These are phyloP conservation scores for Cygnus atratus DNA, from an alignment of 2,113 vertebrate species.

Conservation along the genomic window DNA sequence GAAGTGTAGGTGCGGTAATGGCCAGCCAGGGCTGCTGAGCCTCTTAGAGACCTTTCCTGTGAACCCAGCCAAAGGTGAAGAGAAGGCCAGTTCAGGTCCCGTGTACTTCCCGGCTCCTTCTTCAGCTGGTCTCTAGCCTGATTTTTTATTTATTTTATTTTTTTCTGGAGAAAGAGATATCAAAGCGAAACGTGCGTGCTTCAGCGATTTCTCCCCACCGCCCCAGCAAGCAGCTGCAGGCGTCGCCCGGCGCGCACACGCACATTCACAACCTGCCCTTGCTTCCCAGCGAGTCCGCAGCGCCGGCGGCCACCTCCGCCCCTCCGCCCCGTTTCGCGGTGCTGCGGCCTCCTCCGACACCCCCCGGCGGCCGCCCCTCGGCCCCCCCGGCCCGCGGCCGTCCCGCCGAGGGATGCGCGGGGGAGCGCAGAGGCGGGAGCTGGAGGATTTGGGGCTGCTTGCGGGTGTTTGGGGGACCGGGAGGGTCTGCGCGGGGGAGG, in stretches of 20 bases:
- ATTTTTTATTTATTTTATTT: neutral
- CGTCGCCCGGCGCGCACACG: neutral
- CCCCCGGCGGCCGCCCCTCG: too few species aligned
- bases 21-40: neutral
- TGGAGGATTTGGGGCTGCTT: neutral
- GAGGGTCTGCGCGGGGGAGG: neutral
- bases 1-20: neutral
- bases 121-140: neutral
- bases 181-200: rapidly evolving
- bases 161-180: neutral
- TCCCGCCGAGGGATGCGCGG: too few species aligned
- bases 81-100: neutral
- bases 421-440: neutral
- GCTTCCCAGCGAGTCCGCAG: neutral
- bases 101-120: neutral
- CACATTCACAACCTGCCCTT: neutral
- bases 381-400: too few species aligned
- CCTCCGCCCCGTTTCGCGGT: rapidly evolving
- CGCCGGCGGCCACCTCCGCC: too few species aligned
- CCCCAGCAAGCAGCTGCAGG: too few species aligned
- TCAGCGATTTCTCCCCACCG: neutral
- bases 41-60: neutral
- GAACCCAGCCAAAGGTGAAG: neutral
- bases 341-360: neutral
- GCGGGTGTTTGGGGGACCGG: too few species aligned